These are phyloP conservation scores for Xestia ashworthii DNA, from an alignment of 2,888 invertebrate genomes.

Conservation along the genomic window DNA sequence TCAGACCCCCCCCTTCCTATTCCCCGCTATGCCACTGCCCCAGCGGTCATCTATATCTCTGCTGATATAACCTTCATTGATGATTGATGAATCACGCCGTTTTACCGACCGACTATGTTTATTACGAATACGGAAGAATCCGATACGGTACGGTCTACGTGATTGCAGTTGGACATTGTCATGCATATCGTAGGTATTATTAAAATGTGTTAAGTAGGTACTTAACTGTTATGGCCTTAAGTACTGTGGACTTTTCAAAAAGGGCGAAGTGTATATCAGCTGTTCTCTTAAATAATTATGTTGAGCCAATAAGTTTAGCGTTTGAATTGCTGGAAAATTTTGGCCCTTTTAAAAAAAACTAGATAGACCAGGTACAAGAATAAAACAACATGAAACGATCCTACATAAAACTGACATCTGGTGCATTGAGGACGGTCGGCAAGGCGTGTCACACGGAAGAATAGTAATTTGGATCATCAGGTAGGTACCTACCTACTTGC, in stretches of 20 bases:
- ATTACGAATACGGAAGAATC: conserved; percentile 60
- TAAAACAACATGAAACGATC: no score
- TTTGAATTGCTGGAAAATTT: no score
- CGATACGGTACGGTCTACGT: conserved; percentile 17
- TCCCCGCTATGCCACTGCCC: conserved; percentile 43
- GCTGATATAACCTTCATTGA: conserved; percentile 68
- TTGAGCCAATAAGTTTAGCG: no score
- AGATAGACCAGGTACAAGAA: no score
- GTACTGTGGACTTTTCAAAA: neutral
- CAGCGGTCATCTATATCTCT: conserved; percentile 60
- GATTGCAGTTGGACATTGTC: conserved; percentile 36
- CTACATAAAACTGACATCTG: conserved; percentile 7
- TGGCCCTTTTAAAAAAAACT: no score
- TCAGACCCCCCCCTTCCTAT: conserved; percentile 49
- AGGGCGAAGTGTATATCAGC: neutral
- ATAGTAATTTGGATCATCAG: conserved; percentile 73
- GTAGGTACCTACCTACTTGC: no score
- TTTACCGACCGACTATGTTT: conserved; percentile 63
- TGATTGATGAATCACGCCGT: conserved; percentile 65
- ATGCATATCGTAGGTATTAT: neutral
- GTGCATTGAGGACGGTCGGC: conserved; percentile 45
- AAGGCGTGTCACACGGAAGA: conserved; percentile 73
- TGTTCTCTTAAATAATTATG: no score
- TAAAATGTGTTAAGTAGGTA: no score
- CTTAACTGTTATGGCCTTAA: no score